Conservation (phyloP, 2,113 vertebrate species). For the Corvus moneduloides region DNA sequence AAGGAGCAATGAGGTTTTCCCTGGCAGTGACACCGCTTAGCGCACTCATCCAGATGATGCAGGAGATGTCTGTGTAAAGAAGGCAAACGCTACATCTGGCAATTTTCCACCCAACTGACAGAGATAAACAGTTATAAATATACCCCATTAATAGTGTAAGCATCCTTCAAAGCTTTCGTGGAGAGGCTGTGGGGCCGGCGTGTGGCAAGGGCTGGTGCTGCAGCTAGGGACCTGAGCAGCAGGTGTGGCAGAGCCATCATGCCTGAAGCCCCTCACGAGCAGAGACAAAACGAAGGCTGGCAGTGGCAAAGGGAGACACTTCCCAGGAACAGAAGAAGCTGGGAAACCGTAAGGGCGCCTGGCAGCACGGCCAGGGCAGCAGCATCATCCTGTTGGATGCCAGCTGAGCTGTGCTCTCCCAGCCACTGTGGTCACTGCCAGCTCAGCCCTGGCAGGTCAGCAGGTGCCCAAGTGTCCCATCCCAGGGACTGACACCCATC, state of each 20-base stretch:
- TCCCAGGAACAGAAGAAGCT: neutral
- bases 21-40: neutral
- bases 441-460: neutral
- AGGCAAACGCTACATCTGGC: conserved; percentile 10
- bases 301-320: neutral
- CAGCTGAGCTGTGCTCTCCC: rapidly evolving
- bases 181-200: neutral
- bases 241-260: rapidly evolving
- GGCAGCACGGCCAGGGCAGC: neutral
- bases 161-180: neutral
- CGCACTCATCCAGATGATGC: neutral
- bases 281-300: rapidly evolving
- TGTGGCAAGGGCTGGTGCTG: neutral
- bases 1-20: neutral
- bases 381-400: rapidly evolving
- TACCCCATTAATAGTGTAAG: neutral
- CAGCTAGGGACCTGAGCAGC: neutral
- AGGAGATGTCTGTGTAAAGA: neutral
- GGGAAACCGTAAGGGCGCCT: rapidly evolving
- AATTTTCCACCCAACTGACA: conserved; percentile 35
- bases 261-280: neutral
- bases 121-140: conserved; percentile 40
- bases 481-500: too few relatives aligned
- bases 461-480: rapidly evolving
- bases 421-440: neutral